Percentiles rank a stretch among this genome's conserved stretches.
phyloP scores from a whole-genome alignment of 1,140 invertebrate genomes.

The Atta texana region DNA sequence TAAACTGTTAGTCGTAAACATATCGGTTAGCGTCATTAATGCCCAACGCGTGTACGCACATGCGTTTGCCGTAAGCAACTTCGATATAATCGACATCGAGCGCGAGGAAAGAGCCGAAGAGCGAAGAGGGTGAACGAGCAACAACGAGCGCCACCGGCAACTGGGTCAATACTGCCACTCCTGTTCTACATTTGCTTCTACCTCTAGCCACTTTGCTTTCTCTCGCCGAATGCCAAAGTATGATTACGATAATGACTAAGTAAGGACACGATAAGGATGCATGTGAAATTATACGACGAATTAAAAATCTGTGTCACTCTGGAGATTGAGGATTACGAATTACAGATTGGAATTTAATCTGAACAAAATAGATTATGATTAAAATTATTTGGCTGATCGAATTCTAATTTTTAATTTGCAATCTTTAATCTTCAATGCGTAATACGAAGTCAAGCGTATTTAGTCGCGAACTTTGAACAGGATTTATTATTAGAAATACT shows the following conservation, averaged over 20 bases:
- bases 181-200: conserved; percentile 68
- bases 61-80: not conserved
- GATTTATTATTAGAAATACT: not conserved
- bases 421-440: too few relatives aligned
- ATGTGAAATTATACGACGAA: not conserved
- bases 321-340: too few relatives aligned
- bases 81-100: conserved; percentile 49
- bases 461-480: not conserved
- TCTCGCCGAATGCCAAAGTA: not conserved
- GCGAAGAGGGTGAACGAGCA: conserved; percentile 66
- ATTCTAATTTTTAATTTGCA: too few relatives aligned
- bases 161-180: conserved; percentile 81
- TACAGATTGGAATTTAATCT: too few relatives aligned
- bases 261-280: not conserved
- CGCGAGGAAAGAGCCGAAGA: conserved; percentile 40
- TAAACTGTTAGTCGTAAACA: conserved; percentile 20
- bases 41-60: not conserved
- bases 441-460: not conserved
- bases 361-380: too few relatives aligned
- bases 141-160: conserved; percentile 71
- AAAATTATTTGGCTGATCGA: too few relatives aligned
- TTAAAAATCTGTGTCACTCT: too few relatives aligned
- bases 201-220: conserved; percentile 11
- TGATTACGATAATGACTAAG: not conserved
- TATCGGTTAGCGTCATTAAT: conserved; percentile 27